Conservation (phyloP, 2,797 vertebrate genomes). For the Acrocephalus scirpaceus region DNA sequence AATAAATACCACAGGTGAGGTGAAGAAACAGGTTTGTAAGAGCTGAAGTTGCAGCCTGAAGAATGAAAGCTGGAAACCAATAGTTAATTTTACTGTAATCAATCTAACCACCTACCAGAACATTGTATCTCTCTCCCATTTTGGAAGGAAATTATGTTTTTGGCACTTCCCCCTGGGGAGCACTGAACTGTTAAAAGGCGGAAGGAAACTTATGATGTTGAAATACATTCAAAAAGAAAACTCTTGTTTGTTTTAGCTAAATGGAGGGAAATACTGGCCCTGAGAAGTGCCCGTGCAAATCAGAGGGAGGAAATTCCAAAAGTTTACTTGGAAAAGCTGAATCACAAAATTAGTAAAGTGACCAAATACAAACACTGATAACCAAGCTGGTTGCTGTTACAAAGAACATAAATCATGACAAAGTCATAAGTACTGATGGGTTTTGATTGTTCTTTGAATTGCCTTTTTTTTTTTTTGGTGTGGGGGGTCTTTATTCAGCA, state of each 20-base stretch:
- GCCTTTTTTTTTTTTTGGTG: background rate
- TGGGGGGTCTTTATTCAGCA: background rate
- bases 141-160: constrained; percentile 36
- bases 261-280: constrained; percentile 35
- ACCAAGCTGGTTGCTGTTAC: background rate
- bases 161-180: constrained; percentile 8
- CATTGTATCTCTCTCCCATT: background rate
- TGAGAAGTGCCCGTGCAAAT: background rate
- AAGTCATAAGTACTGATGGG: background rate
- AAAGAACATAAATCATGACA: background rate
- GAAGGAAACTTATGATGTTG: constrained; percentile 55
- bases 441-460: background rate
- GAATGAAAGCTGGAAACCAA: background rate
- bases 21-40: background rate
- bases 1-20: background rate
- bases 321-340: constrained; percentile 15
- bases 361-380: background rate
- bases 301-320: constrained; percentile 47
- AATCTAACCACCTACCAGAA: constrained; percentile 15
- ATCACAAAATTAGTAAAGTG: background rate
- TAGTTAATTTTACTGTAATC: constrained; percentile 6
- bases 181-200: constrained; percentile 42
- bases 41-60: background rate
- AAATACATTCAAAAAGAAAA: constrained; percentile 47
- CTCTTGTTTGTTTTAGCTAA: constrained; percentile 53